Conservation (phyloP, 2,797 vertebrate genomes). For the Eutrigla gurnardus region DNA sequence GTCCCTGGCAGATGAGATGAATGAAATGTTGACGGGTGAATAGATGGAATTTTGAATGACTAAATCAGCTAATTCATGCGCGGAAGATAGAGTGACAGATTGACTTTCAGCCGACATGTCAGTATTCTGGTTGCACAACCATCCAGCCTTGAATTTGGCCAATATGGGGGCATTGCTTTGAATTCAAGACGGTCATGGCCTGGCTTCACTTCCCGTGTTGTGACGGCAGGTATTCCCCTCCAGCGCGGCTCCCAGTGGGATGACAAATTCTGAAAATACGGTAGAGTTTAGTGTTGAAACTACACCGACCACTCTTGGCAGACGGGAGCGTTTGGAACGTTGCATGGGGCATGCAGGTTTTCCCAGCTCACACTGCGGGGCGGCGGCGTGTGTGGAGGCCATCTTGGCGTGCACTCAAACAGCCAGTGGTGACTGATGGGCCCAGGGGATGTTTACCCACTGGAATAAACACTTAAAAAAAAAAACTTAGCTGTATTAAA, state of each 20-base stretch:
- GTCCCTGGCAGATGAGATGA: constrained; percentile 21
- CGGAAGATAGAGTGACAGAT: constrained; percentile 28
- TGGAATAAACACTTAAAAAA: constrained; percentile 59
- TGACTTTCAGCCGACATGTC: constrained; percentile 20
- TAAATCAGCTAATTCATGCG: constrained; percentile 38
- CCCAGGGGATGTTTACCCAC: constrained; percentile 63
- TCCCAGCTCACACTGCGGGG: constrained; percentile 36
- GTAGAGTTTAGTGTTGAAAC: constrained; percentile 51
- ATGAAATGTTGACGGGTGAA: constrained; percentile 23
- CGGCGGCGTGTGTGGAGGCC: constrained; percentile 22
- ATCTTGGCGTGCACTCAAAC: constrained; percentile 70
- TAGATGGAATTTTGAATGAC: constrained; percentile 27
- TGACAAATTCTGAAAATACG: constrained; percentile 49
- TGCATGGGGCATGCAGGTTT: constrained; percentile 52
- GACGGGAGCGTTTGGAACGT: constrained; percentile 52
- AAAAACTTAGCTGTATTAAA: constrained; percentile 22
- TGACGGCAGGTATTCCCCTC: constrained; percentile 48
- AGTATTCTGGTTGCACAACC: constrained; percentile 18
- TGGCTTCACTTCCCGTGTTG: constrained; percentile 21
- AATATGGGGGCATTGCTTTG: constrained; percentile 20
- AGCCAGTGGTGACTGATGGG: constrained; percentile 70
- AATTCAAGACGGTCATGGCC: constrained; percentile 30
- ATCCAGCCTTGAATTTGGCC: constrained; percentile 20
- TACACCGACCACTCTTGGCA: constrained; percentile 56
- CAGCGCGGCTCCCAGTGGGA: constrained; percentile 39